phyloP scores from a whole-genome alignment of 2,888 invertebrate genomes.

The Globia sparganii region DNA sequence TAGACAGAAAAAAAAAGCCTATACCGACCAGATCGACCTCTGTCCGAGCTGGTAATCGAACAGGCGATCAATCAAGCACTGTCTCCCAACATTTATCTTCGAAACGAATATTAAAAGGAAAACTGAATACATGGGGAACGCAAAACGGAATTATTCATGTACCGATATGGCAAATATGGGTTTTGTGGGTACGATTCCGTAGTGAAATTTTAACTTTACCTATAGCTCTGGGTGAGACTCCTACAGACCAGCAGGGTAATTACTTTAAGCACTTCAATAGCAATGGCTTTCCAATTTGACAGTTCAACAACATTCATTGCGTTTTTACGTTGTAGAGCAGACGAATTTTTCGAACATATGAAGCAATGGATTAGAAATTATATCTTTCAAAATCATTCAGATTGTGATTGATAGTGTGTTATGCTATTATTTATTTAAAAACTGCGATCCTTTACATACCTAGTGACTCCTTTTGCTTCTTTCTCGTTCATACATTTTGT shows the following conservation, averaged over 20 bases:
- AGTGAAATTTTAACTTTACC: not conserved
- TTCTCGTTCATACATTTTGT: not conserved
- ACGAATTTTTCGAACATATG: no score
- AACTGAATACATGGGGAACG: conserved; percentile 72
- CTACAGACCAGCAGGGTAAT: no score
- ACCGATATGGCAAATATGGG: conserved; percentile 45
- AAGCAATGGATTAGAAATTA: no score
- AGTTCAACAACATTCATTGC: no score
- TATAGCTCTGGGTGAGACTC: not conserved
- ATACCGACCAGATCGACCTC: conserved; percentile 60
- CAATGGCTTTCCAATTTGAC: no score
- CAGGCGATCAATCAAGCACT: conserved; percentile 83
- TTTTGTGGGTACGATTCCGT: conserved; percentile 40
- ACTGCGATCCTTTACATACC: no score
- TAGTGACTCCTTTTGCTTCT: not conserved
- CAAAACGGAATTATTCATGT: conserved; percentile 80
- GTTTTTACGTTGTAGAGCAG: no score
- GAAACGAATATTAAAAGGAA: conserved; percentile 85
- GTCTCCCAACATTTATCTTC: conserved; percentile 87
- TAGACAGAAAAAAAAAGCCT: conserved; percentile 61
- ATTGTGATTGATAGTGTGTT: no score
- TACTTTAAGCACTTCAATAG: no score
- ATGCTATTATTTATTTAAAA: no score
- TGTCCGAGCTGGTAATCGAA: conserved; percentile 77
- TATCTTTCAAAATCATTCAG: no score